Base-by-base conservation (phyloP, 2,113 vertebrate genomes). In the Zosterops hypoxanthus region DNA sequence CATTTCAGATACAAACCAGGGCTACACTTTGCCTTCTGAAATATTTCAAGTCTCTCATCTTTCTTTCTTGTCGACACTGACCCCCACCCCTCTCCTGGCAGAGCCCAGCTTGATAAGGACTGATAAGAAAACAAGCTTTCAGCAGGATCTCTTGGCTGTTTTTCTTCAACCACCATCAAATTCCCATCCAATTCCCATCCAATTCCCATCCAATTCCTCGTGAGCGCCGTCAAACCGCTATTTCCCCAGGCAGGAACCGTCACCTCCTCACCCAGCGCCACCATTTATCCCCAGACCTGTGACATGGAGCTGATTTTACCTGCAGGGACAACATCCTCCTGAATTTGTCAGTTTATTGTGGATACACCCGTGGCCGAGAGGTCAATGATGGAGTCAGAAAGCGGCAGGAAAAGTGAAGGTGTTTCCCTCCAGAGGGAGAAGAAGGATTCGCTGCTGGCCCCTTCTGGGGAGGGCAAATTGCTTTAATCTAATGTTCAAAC, bases 401-500 rank as follows among this genome's bases (percentile, higher is more conserved):
- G 55, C 83, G 66, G 46, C n/a, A 81, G 66, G 60, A 31, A 36
- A 86, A 66, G 23, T 29, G 42, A 86, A 88, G 2, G 8, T 1
- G 10, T 24, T 69, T 71, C 85, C 50, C 70, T 71, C 39, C 92
- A 60, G 11, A 70, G 47, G 31, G 59, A 91, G 47, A 34, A 50
- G 87, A 47, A 47, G 65, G 73, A 88, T 47, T 14, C 23, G 7
- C 47, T 59, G n/a, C 55, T 10, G 9, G 20, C 23, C 68, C 55
- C 86, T 64, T n/a, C 66, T 60, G 60, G 49, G 59, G 80, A 78
- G 46, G 12, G 73, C 13, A 88, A 39, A n/a, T 20, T n/a, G 59
- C 28, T 83, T 86, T 86, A 71, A 92, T 88, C 95, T 73, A 86
- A 93, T 33, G 15, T 76, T 87, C 80, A 76, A 91, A 79, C 33